These are phyloP conservation scores for Acronicta psi DNA, from an alignment of 2,888 invertebrate species.

Conservation along the genomic window DNA sequence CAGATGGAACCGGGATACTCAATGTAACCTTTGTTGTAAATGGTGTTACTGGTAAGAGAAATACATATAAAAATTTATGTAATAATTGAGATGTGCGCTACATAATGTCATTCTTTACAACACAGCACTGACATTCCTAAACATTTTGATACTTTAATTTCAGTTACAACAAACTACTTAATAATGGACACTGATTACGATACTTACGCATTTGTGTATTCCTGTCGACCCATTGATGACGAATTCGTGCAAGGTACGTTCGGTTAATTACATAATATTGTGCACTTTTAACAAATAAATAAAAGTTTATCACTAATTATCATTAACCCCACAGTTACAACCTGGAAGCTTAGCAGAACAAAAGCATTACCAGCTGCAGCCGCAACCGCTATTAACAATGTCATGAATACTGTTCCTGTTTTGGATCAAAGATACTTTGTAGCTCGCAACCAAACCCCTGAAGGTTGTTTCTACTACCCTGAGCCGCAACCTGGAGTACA, in stretches of 20 bases:
- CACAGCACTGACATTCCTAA: background rate
- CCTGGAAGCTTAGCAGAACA: slow-evolving; percentile 77
- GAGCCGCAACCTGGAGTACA: slow-evolving; percentile 65
- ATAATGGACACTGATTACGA: slow-evolving; percentile 90
- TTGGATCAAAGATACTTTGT: slow-evolving; percentile 69
- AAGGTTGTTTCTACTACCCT: slow-evolving; percentile 77
- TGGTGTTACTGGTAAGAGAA: slow-evolving; percentile 65
- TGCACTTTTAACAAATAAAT: background rate
- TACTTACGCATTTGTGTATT: slow-evolving; percentile 50
- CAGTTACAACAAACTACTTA: slow-evolving; percentile 85
- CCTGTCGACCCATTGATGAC: slow-evolving; percentile 41
- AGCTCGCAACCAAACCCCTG: slow-evolving; percentile 63
- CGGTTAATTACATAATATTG: background rate
- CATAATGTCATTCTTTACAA: no score
- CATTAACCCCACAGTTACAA: slow-evolving; percentile 64
- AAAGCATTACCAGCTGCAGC: slow-evolving; percentile 57
- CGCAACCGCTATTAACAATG: slow-evolving; percentile 54
- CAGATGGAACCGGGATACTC: slow-evolving; percentile 89
- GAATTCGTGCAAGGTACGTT: slow-evolving; percentile 48
- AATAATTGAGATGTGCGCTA: background rate
- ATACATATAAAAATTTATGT: background rate
- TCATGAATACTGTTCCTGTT: slow-evolving; percentile 60
- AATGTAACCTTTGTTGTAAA: slow-evolving; percentile 90
- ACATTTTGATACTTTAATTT: slow-evolving; percentile 45
- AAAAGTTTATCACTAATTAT: background rate